A percentile compares a stretch with the other conserved stretches of the same genome.
phyloP scores from a whole-genome alignment of 2,797 vertebrate genomes.

The Chaunax sp. region DNA sequence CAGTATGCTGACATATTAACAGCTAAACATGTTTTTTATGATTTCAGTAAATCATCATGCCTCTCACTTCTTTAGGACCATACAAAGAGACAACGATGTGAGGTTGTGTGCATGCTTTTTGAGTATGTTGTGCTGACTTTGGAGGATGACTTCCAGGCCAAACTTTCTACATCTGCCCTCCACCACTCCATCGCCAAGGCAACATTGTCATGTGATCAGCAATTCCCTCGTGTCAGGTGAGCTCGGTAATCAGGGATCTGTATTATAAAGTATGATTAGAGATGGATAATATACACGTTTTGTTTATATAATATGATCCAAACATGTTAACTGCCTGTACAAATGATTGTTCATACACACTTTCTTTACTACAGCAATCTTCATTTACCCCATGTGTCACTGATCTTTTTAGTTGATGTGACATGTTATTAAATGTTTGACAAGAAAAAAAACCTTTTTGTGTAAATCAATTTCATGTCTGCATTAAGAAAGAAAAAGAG shows the following conservation, averaged over 20 bases:
- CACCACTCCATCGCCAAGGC: constrained; percentile 87
- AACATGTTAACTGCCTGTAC: neutral
- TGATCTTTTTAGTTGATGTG: too few relatives aligned
- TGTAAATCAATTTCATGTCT: too few relatives aligned
- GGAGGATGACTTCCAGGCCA: constrained; percentile 91
- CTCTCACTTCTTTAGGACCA: constrained; percentile 65
- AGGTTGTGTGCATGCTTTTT: constrained; percentile 85
- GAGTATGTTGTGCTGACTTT: constrained; percentile 92
- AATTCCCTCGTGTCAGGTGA: constrained; percentile 89
- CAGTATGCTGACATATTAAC: neutral
- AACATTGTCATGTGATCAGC: constrained; percentile 88
- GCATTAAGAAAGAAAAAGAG: too few relatives aligned
- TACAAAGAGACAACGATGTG: constrained; percentile 47
- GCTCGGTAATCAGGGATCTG: constrained; percentile 15
- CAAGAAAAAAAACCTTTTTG: too few relatives aligned
- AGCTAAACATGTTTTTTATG: neutral
- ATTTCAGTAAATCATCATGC: neutral
- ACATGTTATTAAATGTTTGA: too few relatives aligned
- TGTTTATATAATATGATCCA: too few relatives aligned
- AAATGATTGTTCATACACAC: neutral
- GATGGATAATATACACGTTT: neutral
- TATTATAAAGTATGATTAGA: neutral
- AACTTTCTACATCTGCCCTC: constrained; percentile 70
- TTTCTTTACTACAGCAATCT: neutral
- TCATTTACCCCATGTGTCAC: neutral